phyloP scores from a whole-genome alignment of 2,113 vertebrate species.

The Microtus pennsylvanicus region DNA sequence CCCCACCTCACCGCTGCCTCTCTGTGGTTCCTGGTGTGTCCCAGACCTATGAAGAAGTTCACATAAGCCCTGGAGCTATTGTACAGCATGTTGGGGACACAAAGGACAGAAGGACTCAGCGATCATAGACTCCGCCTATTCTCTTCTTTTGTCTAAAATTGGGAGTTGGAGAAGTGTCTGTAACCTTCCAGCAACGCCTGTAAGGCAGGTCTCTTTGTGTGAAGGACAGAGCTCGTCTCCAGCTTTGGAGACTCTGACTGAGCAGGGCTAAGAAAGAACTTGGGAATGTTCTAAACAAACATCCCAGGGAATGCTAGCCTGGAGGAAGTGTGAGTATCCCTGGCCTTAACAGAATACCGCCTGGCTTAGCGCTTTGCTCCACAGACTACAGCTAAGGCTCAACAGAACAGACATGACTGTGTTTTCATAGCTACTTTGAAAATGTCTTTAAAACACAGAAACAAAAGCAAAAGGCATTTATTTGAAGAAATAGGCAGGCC shows the following conservation, averaged over 20 bases:
- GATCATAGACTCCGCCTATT: neutral
- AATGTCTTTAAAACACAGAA: slow-evolving; percentile 30
- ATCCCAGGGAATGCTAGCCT: neutral
- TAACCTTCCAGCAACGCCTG: neutral
- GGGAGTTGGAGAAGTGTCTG: neutral
- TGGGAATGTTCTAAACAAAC: slow-evolving; percentile 17
- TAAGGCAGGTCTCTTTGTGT: neutral
- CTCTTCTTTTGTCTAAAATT: neutral
- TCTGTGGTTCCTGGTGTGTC: neutral
- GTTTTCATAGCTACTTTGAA: neutral
- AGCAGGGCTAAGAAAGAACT: neutral
- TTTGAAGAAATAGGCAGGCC: neutral
- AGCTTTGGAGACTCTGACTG: neutral
- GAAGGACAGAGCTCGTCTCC: neutral
- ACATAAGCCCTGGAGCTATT: neutral
- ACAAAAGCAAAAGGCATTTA: slow-evolving; percentile 20
- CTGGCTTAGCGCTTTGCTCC: neutral
- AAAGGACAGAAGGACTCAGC: neutral
- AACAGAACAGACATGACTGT: neutral
- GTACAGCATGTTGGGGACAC: neutral
- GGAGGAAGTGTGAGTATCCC: neutral
- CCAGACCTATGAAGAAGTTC: neutral
- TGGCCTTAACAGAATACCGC: neutral
- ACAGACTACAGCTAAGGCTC: neutral
- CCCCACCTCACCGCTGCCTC: fast-evolving